Evolutionary conservation across 2,797 vertebrate species (phyloP), one percentile per base, ranked within the genome.

Genomic region (Cynodonichthys magdalenae): DNA sequence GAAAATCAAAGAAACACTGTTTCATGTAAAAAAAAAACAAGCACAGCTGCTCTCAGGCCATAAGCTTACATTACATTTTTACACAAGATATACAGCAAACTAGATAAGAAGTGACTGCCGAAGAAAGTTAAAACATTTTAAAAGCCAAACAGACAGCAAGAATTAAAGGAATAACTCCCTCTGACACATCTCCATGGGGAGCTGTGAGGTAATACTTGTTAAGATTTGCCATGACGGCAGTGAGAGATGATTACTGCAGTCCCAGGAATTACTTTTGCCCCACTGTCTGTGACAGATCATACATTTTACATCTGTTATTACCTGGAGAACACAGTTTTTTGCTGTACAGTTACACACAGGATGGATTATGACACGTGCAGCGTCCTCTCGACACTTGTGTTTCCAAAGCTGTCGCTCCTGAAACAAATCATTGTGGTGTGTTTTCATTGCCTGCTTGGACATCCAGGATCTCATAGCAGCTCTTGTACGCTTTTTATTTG

Each of bases 11-110:
- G 53, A 49, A 34, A 27, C 46, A 18, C 45, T 9, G 2, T 20
- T 53, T 65, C 5, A 15, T 36, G n/a, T 24, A 27, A 53, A 20
- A 74, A 69, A 27, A 53, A 20, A 74, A 69, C 11, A 71, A 36
- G 42, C 58, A 46, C 52, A 55, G 27, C 44, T 42, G 27, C 29
- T 63, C n/a, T 65, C 17, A 47, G 31, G 8, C 46, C 27, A 50
- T 44, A 15, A 50, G 49, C 42, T 65, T 45, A 49, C 53, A 52
- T 48, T 39, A 44, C 7, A 44, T 63, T 59, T 54, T n/a, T 54
- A 53, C 29, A 24, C n/a, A n/a, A 39, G 20, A 61, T 42, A 31
- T 53, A 34, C 18, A 51, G 27, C 6, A 15, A 17, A 68, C 49
- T 29, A 31, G 41, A 58, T 42, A 31, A 24, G 11, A 66, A 36